Base-by-base conservation (phyloP, 2,797 vertebrate species). In the Pipistrellus kuhlii region DNA sequence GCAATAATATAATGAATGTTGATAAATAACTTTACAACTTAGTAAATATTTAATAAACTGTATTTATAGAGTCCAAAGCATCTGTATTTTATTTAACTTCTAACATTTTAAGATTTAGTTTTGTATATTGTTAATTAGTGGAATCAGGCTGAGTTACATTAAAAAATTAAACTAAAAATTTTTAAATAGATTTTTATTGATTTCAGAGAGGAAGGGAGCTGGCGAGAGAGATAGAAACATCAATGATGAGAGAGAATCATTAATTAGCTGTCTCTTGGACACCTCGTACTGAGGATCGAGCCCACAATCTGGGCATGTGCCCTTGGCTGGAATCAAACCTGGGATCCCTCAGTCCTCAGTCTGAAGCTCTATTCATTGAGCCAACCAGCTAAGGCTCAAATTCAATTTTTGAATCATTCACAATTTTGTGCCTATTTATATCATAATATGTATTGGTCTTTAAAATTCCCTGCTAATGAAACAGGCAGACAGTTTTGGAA, bases 51-150 rank as follows among this genome's bases (percentile, higher is more conserved):
- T 77, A 86, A 51, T 76, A 69, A 88, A 35, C 13, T 86, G 0
- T 68, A 32, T 86, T 77, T 92, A 69, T 32, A 72, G 69, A 83
- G n/a, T 64, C 27, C 11, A 10, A 75, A 69, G 81, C 85, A 88
- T 78, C 21, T 73, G 20, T 41, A 46, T 73, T 82, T 69, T 82
- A 41, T 77, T 90, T 81, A 81, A 85, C 8, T 15, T 83, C 10
- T 62, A 64, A n/a, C 20, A 41, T 81, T 72, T 91, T 75, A 95
- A 93, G 32, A 51, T 80, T 91, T 81, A 41, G 35, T 73, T 85
- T 85, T 13, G 2, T 83, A 66, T 76, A 93, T 77, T 88, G 8
- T 62, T 90, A 71, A 80, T 62, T 90, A 30, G 17, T 77, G 9
- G 41, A 77, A 66, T 44, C 11, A 71, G 55, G 82, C 85, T 44